Evolutionary conservation across 2,888 invertebrate genomes (phyloP).

Genomic region (Polymixis flavicincta): DNA sequence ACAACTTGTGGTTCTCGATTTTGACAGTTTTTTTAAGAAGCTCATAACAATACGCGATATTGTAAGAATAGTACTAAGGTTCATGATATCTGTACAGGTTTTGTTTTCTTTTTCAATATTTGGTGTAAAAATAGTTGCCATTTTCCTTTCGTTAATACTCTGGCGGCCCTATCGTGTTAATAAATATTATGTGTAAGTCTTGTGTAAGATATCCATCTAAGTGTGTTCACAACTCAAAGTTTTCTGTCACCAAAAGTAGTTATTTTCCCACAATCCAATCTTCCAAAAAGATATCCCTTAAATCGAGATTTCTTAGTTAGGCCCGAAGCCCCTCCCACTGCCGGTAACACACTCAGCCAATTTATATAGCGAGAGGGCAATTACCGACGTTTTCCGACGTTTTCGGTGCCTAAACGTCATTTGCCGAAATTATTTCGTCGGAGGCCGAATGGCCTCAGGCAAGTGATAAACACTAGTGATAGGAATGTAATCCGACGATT

Average conservation of each 20-base stretch:
- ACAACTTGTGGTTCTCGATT: conserved; percentile 71
- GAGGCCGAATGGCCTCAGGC: conserved; percentile 74
- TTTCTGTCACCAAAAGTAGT: not conserved
- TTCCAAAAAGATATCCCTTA: conserved; percentile 5
- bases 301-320: conserved; percentile 71
- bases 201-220: not conserved
- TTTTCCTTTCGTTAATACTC: not conserved
- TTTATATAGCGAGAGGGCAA: conserved; percentile 87
- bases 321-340: conserved; percentile 77
- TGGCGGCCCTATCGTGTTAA: not conserved
- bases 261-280: conserved; percentile 1
- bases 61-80: not conserved
- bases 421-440: conserved; percentile 84
- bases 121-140: not conserved
- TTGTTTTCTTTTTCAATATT: not conserved
- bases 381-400: conserved; percentile 84
- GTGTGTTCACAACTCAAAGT: not conserved
- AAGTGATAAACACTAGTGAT: conserved; percentile 71
- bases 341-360: conserved; percentile 86
- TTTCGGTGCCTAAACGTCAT: conserved; percentile 84
- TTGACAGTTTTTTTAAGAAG: not conserved
- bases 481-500: conserved; percentile 62
- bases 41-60: not conserved
- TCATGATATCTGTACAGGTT: not conserved
- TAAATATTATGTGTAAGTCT: not conserved